These are phyloP conservation scores for Drosophila subobscura DNA, from an alignment of 1,140 invertebrate genomes.

Conservation along the genomic window DNA sequence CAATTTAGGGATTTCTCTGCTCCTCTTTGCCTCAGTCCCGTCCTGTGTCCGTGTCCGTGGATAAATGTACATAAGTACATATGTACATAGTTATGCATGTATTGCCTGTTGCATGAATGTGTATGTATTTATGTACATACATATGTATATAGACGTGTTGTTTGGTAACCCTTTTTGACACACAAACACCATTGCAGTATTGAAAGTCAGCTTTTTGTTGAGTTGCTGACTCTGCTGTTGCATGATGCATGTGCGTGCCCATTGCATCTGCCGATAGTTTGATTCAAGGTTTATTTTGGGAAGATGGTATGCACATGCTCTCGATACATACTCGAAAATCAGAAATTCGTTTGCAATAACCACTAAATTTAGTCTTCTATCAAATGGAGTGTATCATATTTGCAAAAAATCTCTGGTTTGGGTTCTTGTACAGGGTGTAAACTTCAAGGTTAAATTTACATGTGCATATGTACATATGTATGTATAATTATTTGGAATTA, in stretches of 20 bases:
- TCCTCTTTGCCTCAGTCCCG: background rate
- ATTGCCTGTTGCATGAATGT: constrained; percentile 15
- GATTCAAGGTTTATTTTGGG: constrained; percentile 13
- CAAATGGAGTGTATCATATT: no score
- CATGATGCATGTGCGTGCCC: constrained; percentile 52
- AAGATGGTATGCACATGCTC: background rate
- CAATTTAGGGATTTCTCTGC: constrained; percentile 61
- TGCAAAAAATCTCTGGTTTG: no score
- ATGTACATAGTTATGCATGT: constrained; percentile 22
- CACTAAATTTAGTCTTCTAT: no score
- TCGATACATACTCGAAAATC: background rate
- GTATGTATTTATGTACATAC: constrained; percentile 6
- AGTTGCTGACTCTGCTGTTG: constrained; percentile 66
- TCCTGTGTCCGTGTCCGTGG: constrained; percentile 12
- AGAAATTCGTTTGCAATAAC: no score
- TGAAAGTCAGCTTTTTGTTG: constrained; percentile 47
- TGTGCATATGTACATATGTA: no score
- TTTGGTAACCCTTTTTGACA: constrained; percentile 81
- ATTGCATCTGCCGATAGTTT: constrained; percentile 40
- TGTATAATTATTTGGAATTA: background rate
- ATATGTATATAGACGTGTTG: constrained; percentile 46
- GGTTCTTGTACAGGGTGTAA: no score
- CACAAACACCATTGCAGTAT: constrained; percentile 66
- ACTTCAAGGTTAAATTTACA: no score
- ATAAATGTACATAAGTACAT: constrained; percentile 10